A percentile compares a stretch with the other conserved stretches of the same genome.
phyloP scores from a whole-genome alignment of 1,140 invertebrate genomes.

The Drosophila sulfurigaster region DNA sequence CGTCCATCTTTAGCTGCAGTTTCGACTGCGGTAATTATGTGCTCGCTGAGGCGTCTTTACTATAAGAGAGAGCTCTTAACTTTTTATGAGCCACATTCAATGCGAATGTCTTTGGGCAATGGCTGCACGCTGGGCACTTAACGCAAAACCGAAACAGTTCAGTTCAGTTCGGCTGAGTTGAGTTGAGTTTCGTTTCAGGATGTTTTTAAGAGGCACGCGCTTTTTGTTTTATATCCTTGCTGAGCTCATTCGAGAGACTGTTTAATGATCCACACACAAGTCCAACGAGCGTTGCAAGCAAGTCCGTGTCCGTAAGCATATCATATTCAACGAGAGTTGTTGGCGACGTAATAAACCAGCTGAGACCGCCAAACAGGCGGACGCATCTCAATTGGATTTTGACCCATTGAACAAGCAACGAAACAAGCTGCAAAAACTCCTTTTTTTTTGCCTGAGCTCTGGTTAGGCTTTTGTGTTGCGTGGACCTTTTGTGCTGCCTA shows the following conservation, averaged over 20 bases:
- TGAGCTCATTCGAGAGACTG: constrained; percentile 1
- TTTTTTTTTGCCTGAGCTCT: background rate
- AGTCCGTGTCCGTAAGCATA: background rate
- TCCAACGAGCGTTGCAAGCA: constrained; percentile 4
- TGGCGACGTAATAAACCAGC: constrained; percentile 5
- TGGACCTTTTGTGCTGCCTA: constrained; percentile 18
- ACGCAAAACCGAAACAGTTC: constrained; percentile 32
- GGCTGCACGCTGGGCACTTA: constrained; percentile 32
- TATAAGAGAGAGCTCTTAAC: constrained; percentile 53
- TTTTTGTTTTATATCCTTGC: constrained; percentile 37
- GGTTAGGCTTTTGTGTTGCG: constrained; percentile 4
- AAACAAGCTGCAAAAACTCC: constrained; percentile 1
- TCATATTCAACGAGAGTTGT: constrained; percentile 3
- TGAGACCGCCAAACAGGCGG: background rate
- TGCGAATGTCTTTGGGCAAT: constrained; percentile 50
- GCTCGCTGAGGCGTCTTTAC: constrained; percentile 13
- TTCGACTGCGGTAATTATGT: constrained; percentile 35
- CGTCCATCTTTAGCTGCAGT: background rate
- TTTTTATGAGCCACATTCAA: constrained; percentile 70
- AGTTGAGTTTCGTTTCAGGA: background rate
- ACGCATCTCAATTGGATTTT: constrained; percentile 28
- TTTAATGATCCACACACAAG: constrained; percentile 28
- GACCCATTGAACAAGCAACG: background rate
- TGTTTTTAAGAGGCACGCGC: constrained; percentile 25
- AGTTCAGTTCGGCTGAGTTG: constrained; percentile 6